A percentile compares a stretch with the other conserved stretches of the same genome.
phyloP scores from a whole-genome alignment of 2,888 invertebrate genomes.

The Orthonychiurus folsomi region DNA sequence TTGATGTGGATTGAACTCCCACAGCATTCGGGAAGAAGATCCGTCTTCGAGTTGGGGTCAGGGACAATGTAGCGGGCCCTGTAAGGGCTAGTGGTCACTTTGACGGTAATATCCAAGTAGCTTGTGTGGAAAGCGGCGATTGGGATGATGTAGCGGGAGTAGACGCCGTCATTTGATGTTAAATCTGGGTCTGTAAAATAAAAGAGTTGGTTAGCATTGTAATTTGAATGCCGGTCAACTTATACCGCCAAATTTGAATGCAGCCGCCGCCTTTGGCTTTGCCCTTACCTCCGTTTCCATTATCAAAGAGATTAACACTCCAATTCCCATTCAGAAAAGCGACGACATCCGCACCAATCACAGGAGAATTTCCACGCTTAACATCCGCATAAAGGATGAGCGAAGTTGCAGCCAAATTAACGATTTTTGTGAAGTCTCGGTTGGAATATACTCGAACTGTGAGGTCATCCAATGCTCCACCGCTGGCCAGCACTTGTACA shows the following conservation, averaged over 20 bases:
- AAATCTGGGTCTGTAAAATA: constrained; percentile 53
- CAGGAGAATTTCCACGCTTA: constrained; percentile 51
- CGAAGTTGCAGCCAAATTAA: constrained; percentile 45
- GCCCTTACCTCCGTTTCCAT: constrained; percentile 49
- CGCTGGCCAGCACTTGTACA: constrained; percentile 50
- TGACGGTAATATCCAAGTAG: constrained; percentile 34
- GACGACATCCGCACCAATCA: constrained; percentile 53
- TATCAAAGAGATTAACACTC: constrained; percentile 51
- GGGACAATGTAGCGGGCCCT: constrained; percentile 27
- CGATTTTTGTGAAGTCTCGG: constrained; percentile 38
- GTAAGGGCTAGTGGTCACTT: constrained; percentile 34
- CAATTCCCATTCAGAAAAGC: constrained; percentile 45
- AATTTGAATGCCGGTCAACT: too few species aligned
- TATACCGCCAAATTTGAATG: too few species aligned
- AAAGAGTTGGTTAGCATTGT: too few species aligned
- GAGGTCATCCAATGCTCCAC: constrained; percentile 33
- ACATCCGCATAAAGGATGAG: constrained; percentile 50
- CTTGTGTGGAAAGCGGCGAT: constrained; percentile 37
- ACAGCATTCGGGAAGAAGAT: constrained; percentile 46
- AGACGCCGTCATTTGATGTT: constrained; percentile 56
- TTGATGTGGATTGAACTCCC: constrained; percentile 43
- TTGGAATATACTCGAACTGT: constrained; percentile 47
- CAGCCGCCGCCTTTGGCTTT: neutral
- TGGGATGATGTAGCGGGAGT: constrained; percentile 55
- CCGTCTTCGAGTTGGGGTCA: neutral